phyloP scores from a whole-genome alignment of 2,797 vertebrate species.

The Xyrichtys novacula region DNA sequence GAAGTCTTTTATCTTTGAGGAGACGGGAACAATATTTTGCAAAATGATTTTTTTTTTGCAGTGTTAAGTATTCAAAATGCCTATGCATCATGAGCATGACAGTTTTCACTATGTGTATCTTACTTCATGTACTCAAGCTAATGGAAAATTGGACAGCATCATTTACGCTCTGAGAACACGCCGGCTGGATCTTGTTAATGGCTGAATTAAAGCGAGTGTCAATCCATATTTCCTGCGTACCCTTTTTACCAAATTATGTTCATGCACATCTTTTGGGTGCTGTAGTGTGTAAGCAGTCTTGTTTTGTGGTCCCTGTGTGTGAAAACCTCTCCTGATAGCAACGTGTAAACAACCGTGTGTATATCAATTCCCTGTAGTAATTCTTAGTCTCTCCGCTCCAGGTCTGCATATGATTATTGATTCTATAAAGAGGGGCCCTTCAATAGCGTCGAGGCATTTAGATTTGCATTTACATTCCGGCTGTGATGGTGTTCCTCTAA shows the following conservation, averaged over 20 bases:
- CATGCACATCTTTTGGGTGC: constrained; percentile 24
- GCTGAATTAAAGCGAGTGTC: constrained; percentile 59
- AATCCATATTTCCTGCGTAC: constrained; percentile 51
- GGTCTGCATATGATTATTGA: constrained; percentile 80
- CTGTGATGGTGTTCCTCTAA: constrained; percentile 62
- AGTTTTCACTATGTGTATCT: constrained; percentile 30
- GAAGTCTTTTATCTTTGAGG: not conserved
- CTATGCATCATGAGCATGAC: constrained; percentile 34
- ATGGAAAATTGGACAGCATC: constrained; percentile 54
- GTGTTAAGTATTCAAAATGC: not conserved
- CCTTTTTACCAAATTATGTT: constrained; percentile 39
- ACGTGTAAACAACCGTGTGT: constrained; percentile 67
- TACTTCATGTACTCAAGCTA: constrained; percentile 48
- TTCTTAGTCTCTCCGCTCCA: constrained; percentile 56
- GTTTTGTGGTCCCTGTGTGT: constrained; percentile 35
- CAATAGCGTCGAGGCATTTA: constrained; percentile 72
- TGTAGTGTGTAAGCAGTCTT: constrained; percentile 25
- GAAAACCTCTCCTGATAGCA: constrained; percentile 47
- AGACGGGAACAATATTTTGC: not conserved
- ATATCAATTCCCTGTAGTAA: constrained; percentile 74
- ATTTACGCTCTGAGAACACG: constrained; percentile 47
- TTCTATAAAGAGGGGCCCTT: constrained; percentile 76
- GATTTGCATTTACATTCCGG: constrained; percentile 83
- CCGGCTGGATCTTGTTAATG: constrained; percentile 56
- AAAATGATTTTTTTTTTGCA: constrained; percentile 1